A percentile compares a stretch with the other conserved stretches of the same genome.
These are phyloP conservation scores for Alentia gelatinosa DNA, from an alignment of 2,888 invertebrate genomes.

Conservation along the genomic window DNA sequence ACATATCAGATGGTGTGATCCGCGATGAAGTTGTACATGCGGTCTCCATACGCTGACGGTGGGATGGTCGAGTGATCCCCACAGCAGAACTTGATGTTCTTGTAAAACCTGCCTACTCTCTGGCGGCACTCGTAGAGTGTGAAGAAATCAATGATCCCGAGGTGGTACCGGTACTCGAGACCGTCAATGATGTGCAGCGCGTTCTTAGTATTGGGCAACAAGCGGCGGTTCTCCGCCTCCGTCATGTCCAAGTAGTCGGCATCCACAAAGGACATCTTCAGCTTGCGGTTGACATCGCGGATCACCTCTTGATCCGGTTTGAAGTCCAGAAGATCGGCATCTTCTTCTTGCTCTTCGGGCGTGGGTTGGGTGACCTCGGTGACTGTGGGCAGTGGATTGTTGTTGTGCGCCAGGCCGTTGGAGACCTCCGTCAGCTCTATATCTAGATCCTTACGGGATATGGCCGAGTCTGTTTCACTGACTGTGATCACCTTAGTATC, in stretches of 20 bases:
- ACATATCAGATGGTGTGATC: slow-evolving; percentile 58
- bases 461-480: not conserved
- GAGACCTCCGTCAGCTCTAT: not conserved
- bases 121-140: slow-evolving; percentile 71
- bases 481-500: not conserved
- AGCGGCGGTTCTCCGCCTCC: slow-evolving; percentile 64
- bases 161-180: slow-evolving; percentile 65
- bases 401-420: not conserved
- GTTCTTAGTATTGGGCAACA: slow-evolving; percentile 72
- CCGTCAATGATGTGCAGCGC: slow-evolving; percentile 75
- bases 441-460: not conserved
- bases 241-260: slow-evolving; percentile 10
- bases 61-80: slow-evolving; percentile 73
- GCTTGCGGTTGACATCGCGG: not conserved
- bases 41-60: slow-evolving; percentile 69
- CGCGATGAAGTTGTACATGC: slow-evolving; percentile 70
- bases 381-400: not conserved
- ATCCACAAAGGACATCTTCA: slow-evolving; percentile 23
- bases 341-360: not conserved
- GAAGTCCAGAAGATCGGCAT: slow-evolving; percentile 1
- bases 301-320: not conserved
- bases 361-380: not conserved
- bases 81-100: slow-evolving; percentile 71
- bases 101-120: slow-evolving; percentile 67
- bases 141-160: slow-evolving; percentile 76